phyloP scores from a whole-genome alignment of 64 coral and sea anemone species.

The Dendrophyllia cribrosa region DNA sequence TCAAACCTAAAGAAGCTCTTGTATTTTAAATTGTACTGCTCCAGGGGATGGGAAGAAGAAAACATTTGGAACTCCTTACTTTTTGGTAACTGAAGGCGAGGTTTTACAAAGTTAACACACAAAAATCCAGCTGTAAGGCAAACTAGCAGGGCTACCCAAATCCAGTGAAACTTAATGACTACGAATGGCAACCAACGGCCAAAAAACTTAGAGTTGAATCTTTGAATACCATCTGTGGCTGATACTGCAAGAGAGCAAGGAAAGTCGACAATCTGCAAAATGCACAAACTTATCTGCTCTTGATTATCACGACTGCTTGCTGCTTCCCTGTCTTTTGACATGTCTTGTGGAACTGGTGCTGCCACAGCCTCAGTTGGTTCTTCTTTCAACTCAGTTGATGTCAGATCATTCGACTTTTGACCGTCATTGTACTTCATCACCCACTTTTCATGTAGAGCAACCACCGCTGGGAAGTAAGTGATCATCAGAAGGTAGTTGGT shows the following conservation, averaged over 20 bases:
- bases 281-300: slow-evolving; percentile 1
- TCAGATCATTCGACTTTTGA: background rate
- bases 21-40: slow-evolving; percentile 78
- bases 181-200: slow-evolving; percentile 65
- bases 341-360: slow-evolving; percentile 27
- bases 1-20: slow-evolving; percentile 82
- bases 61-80: slow-evolving; percentile 92
- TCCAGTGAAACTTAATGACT: slow-evolving; percentile 76
- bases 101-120: slow-evolving; percentile 80
- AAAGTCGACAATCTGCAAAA: slow-evolving; percentile 72
- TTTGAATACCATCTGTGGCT: slow-evolving; percentile 38
- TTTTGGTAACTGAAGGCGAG: slow-evolving; percentile 69
- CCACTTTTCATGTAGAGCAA: slow-evolving; percentile 84
- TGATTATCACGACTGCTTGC: background rate
- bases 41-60: slow-evolving; percentile 70
- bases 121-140: slow-evolving; percentile 76
- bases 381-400: background rate
- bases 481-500: slow-evolving; percentile 93
- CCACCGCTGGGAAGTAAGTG: slow-evolving; percentile 91
- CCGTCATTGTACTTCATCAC: slow-evolving; percentile 60
- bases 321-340: background rate
- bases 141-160: slow-evolving; percentile 77
- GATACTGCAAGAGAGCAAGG: slow-evolving; percentile 66
- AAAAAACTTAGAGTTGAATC: slow-evolving; percentile 58
- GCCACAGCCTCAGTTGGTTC: background rate